Conservation (phyloP, 92 coral and sea anemone genomes). For the Hydrozoanthus gracilis region DNA sequence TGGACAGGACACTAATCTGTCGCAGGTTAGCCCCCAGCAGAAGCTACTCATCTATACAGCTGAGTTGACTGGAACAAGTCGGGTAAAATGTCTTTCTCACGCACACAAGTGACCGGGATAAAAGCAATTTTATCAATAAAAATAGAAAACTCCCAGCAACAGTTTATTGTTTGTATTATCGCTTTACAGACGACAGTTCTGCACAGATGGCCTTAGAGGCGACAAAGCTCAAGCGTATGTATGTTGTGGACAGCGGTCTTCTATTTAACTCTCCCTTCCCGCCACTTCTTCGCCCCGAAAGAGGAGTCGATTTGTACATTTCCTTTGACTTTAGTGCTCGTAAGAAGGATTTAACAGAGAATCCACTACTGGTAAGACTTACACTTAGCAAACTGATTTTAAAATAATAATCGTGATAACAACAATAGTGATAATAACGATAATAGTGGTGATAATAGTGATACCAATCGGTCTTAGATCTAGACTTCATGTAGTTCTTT, state of each 20-base stretch:
- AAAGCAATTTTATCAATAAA: background rate
- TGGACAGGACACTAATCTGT: no score
- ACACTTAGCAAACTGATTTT: no score
- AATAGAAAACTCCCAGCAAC: background rate
- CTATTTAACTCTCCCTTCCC: slow-evolving; percentile 64
- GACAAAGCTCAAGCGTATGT: slow-evolving; percentile 52
- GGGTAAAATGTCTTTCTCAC: no score
- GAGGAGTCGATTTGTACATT: slow-evolving; percentile 55
- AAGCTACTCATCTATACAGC: no score
- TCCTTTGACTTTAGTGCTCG: slow-evolving; percentile 63
- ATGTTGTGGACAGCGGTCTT: slow-evolving; percentile 64
- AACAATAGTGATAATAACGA: no score
- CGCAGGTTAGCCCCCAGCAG: no score
- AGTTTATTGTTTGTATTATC: background rate
- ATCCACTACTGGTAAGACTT: background rate
- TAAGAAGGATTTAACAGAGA: slow-evolving; percentile 26
- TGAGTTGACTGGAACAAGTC: no score
- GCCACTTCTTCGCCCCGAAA: slow-evolving; percentile 51
- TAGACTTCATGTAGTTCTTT: no score
- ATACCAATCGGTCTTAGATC: no score
- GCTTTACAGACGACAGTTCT: background rate
- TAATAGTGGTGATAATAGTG: no score
- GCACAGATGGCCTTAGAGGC: background rate
- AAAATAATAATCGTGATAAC: no score
- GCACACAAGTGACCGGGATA: no score